Conservation (phyloP, 37 sponge, comb jelly and placozoan species). For the Petrosia ficiformis region DNA sequence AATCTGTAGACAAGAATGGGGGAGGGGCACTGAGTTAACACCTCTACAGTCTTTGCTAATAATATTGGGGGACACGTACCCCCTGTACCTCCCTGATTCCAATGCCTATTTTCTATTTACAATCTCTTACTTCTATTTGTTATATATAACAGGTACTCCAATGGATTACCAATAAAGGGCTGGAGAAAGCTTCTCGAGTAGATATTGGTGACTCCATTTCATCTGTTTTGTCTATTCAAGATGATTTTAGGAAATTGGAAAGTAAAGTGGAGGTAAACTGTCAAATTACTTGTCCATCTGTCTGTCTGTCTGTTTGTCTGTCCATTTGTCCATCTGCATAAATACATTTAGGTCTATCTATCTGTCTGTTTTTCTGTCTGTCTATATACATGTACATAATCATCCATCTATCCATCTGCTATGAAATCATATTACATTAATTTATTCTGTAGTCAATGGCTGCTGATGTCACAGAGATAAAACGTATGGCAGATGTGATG, state of each 20-base stretch:
- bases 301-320: neutral
- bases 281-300: neutral
- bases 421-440: too few species aligned
- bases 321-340: too few species aligned
- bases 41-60: too few species aligned
- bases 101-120: too few species aligned
- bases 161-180: neutral
- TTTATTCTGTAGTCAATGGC: neutral
- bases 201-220: neutral
- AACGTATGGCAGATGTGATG: neutral
- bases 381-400: too few species aligned
- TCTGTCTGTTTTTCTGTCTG: too few species aligned
- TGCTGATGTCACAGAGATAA: neutral
- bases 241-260: neutral
- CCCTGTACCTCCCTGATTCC: too few species aligned
- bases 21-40: too few species aligned
- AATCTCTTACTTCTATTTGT: too few species aligned
- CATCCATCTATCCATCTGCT: too few species aligned
- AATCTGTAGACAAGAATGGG: neutral
- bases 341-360: too few species aligned
- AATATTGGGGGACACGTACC: too few species aligned
- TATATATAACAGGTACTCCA: neutral
- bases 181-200: neutral
- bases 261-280: neutral
- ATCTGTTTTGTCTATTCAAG: neutral